Conservation (phyloP, 1,140 invertebrate genomes). For the Heliothis virescens region DNA sequence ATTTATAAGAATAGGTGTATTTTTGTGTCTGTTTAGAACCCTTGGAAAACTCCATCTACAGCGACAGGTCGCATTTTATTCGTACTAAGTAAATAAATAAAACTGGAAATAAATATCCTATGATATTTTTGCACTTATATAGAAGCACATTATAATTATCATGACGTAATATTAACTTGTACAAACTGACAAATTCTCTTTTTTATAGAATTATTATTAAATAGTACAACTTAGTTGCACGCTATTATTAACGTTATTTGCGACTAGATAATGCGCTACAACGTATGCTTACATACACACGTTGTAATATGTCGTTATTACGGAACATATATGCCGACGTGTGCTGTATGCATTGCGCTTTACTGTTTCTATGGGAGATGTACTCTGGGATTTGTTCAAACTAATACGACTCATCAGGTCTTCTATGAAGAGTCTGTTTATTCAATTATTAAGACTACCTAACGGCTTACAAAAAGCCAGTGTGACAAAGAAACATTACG, state of each 20-base stretch:
- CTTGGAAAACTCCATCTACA: constrained; percentile 9
- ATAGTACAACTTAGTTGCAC: constrained; percentile 56
- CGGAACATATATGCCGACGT: too few relatives aligned
- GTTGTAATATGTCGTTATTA: background rate
- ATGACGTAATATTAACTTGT: constrained; percentile 57
- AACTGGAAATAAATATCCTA: constrained; percentile 42
- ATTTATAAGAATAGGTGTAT: constrained; percentile 39
- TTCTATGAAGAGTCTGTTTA: constrained; percentile 22
- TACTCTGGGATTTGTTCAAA: constrained; percentile 6
- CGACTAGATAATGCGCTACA: background rate
- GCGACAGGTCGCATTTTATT: constrained; percentile 29
- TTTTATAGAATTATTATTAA: constrained; percentile 40
- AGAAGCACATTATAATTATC: constrained; percentile 52
- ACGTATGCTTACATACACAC: background rate
- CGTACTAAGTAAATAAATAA: constrained; percentile 43
- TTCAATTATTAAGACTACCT: background rate
- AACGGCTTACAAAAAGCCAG: background rate
- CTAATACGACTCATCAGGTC: background rate
- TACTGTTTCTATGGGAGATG: constrained; percentile 3
- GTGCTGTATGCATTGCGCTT: background rate
- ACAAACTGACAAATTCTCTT: constrained; percentile 53
- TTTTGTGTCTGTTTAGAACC: constrained; percentile 36
- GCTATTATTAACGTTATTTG: constrained; percentile 25
- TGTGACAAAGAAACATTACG: background rate
- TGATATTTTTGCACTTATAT: constrained; percentile 55